Conservation (phyloP, 2,797 vertebrate species). For the Gymnocypris eckloni region DNA sequence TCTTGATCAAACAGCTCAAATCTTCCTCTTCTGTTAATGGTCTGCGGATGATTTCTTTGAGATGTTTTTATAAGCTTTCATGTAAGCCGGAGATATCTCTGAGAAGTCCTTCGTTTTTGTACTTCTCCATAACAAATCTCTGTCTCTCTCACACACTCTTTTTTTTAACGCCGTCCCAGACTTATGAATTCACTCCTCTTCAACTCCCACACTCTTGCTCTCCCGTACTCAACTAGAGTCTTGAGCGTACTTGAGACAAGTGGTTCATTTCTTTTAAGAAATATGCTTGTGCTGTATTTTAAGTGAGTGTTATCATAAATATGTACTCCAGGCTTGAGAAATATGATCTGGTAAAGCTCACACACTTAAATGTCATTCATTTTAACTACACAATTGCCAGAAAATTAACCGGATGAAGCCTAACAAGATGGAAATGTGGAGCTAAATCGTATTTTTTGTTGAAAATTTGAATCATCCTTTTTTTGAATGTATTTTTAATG, state of each 20-base stretch:
- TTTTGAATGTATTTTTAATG: constrained; percentile 1
- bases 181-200: constrained; percentile 19
- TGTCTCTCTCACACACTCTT: neutral
- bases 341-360: neutral
- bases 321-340: constrained; percentile 9
- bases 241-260: neutral
- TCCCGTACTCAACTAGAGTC: neutral
- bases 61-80: constrained; percentile 28
- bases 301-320: constrained; percentile 7
- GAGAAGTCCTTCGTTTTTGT: constrained; percentile 19
- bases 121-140: constrained; percentile 42
- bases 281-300: constrained; percentile 15
- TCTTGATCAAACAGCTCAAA: constrained; percentile 30
- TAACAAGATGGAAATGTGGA: neutral
- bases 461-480: neutral
- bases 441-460: neutral
- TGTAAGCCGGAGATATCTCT: constrained; percentile 40
- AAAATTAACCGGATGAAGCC: neutral
- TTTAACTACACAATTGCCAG: neutral
- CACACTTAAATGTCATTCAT: neutral
- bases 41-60: constrained; percentile 31
- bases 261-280: constrained; percentile 1
- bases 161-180: constrained; percentile 35
- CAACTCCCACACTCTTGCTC: neutral
- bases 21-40: constrained; percentile 20